phyloP scores from a whole-genome alignment of 2,888 invertebrate species.

The Himalopsyche tibetana region DNA sequence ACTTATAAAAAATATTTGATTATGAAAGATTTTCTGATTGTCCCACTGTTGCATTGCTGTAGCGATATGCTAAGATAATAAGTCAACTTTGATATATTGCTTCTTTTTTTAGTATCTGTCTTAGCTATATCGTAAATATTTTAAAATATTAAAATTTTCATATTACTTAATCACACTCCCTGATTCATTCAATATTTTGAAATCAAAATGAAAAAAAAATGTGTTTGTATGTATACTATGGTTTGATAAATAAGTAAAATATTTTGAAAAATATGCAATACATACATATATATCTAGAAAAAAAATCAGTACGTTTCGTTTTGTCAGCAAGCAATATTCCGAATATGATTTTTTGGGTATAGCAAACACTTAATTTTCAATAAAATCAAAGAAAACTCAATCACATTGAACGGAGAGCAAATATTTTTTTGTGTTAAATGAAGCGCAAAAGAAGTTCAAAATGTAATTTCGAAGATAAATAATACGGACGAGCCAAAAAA shows the following conservation, averaged over 20 bases:
- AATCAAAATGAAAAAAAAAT: not conserved
- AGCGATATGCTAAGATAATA: no score
- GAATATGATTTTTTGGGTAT: not conserved
- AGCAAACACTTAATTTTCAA: constrained; percentile 49
- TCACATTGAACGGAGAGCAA: constrained; percentile 59
- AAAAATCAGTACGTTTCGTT: not conserved
- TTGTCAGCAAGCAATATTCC: not conserved
- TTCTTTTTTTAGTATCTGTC: not conserved
- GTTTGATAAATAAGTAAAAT: not conserved
- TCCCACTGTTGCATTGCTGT: no score
- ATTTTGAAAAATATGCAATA: not conserved
- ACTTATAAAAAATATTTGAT: no score
- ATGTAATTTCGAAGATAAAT: constrained; percentile 63
- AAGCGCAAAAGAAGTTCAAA: constrained; percentile 61
- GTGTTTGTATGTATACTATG: no score
- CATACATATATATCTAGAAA: not conserved
- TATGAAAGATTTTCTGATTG: no score
- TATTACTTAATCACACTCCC: not conserved
- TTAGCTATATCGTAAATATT: not conserved
- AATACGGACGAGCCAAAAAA: constrained; percentile 34
- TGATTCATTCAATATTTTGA: not conserved
- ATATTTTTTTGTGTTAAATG: constrained; percentile 64
- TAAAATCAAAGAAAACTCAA: constrained; percentile 57
- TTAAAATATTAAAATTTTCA: no score
- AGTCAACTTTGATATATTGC: no score